These are phyloP conservation scores for Euclidia mi DNA, from an alignment of 2,888 invertebrate species.

Conservation along the genomic window DNA sequence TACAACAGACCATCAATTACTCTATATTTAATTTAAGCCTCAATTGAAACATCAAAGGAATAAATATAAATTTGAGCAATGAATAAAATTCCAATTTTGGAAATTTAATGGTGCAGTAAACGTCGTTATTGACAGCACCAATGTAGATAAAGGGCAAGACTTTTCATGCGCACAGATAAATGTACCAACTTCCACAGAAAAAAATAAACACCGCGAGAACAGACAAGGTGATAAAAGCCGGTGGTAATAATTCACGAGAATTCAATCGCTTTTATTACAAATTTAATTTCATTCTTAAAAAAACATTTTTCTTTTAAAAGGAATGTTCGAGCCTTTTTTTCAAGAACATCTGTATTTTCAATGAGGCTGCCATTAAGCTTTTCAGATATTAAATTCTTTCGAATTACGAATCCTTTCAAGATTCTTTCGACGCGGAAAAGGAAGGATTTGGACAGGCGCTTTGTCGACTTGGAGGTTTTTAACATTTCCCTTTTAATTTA, in stretches of 20 bases:
- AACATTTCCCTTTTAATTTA: not conserved
- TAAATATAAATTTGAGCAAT: constrained; percentile 25
- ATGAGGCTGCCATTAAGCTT: constrained; percentile 43
- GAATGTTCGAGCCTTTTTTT: constrained; percentile 41
- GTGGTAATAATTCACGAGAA: constrained; percentile 47
- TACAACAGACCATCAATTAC: not conserved
- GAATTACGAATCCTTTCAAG: constrained; percentile 31
- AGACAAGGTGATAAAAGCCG: constrained; percentile 43
- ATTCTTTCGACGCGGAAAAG: constrained; percentile 35
- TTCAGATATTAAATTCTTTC: constrained; percentile 45
- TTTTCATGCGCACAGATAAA: constrained; percentile 35
- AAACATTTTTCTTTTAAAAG: constrained; percentile 37
- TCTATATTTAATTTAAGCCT: not conserved
- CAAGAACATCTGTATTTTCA: constrained; percentile 50
- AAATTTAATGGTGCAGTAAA: constrained; percentile 37
- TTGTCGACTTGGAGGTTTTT: constrained; percentile 12
- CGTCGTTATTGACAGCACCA: constrained; percentile 27
- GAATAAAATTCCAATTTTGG: constrained; percentile 33
- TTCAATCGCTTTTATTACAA: constrained; percentile 38
- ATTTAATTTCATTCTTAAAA: constrained; percentile 44
- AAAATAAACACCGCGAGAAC: constrained; percentile 39
- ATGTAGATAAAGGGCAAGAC: constrained; percentile 26
- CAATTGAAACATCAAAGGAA: constrained; percentile 26
- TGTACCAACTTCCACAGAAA: constrained; percentile 32
- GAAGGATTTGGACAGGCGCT: constrained; percentile 11